These are phyloP conservation scores for Pseudeuparius sepicola DNA, from an alignment of 2,888 invertebrate genomes.

Conservation along the genomic window DNA sequence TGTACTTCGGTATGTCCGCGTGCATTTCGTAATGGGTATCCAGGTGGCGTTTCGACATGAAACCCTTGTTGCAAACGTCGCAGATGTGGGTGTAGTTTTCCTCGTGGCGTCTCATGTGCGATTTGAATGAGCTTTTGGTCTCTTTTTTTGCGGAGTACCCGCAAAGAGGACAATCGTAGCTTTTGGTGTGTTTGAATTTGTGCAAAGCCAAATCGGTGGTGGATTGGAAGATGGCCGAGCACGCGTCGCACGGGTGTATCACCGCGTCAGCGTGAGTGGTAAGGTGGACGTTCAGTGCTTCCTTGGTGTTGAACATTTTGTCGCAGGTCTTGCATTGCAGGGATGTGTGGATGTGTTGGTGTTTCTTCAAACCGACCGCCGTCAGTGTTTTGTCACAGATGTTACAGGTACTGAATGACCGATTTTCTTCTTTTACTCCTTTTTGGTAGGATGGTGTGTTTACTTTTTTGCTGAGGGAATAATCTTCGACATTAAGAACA, in stretches of 20 bases:
- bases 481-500: too few species aligned
- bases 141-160: conserved; percentile 20
- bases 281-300: conserved; percentile 24
- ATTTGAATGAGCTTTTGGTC: conserved; percentile 17
- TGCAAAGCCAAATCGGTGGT: conserved; percentile 24
- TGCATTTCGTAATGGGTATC: conserved; percentile 31
- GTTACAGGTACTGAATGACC: too few species aligned
- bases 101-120: conserved; percentile 25
- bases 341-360: too few species aligned
- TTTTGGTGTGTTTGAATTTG: conserved; percentile 19
- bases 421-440: too few species aligned
- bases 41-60: conserved; percentile 22
- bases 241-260: conserved; percentile 25
- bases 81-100: conserved; percentile 26
- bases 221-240: conserved; percentile 23
- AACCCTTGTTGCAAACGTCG: conserved; percentile 29
- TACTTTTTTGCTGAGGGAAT: too few species aligned
- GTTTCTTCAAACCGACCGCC: too few species aligned
- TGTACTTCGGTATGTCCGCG: conserved; percentile 28
- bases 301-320: conserved; percentile 13
- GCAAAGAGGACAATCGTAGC: conserved; percentile 24
- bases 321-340: too few species aligned
- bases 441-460: too few species aligned
- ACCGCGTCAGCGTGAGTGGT: conserved; percentile 22
- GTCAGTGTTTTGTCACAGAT: too few species aligned